These are phyloP conservation scores for Connochaetes taurinus DNA, from an alignment of 2,113 vertebrate genomes.

Conservation along the genomic window DNA sequence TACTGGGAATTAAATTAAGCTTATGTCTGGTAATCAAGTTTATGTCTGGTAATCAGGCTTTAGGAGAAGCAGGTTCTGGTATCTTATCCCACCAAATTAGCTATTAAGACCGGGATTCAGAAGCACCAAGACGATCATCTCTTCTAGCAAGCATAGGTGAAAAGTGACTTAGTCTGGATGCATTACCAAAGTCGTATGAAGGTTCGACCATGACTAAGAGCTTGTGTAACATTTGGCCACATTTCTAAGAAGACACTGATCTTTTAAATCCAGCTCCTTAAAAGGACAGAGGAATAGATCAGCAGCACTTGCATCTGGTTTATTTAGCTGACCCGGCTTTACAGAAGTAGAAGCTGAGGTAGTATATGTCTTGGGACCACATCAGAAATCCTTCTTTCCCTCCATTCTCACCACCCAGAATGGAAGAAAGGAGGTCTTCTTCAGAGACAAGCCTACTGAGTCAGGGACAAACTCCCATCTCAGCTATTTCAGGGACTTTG, in stretches of 20 bases:
- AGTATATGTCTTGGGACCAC: not conserved
- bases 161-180: not conserved
- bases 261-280: not conserved
- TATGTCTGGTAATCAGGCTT: not conserved
- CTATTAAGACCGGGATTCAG: not conserved
- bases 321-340: not conserved
- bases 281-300: not conserved
- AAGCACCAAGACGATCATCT: not conserved
- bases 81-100: not conserved
- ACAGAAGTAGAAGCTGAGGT: not conserved
- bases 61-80: not conserved
- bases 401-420: not conserved
- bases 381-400: not conserved
- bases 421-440: not conserved
- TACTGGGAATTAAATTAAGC: not conserved
- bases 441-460: conserved; percentile 10
- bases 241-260: not conserved
- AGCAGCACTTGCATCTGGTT: not conserved
- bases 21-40: not conserved
- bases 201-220: not conserved
- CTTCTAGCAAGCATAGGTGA: not conserved
- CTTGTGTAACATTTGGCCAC: not conserved
- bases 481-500: not conserved
- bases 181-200: not conserved
- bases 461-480: not conserved